These are phyloP conservation scores for Agrotis clavis DNA, from an alignment of 2,888 invertebrate genomes.

Conservation along the genomic window DNA sequence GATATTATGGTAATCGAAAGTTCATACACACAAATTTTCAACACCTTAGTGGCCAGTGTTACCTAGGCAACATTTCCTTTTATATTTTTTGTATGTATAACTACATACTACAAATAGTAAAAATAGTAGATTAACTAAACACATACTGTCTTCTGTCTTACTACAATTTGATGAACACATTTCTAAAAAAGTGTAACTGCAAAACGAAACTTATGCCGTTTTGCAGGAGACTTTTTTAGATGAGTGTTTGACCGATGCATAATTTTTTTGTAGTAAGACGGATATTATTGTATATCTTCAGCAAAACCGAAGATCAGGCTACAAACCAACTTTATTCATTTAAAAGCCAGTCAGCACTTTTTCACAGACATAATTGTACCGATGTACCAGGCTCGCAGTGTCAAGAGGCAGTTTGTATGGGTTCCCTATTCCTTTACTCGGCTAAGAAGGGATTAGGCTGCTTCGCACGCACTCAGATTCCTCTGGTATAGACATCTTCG, in stretches of 20 bases:
- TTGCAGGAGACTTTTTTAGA: too few species aligned
- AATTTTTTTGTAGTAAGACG: too few species aligned
- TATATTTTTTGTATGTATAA: background rate
- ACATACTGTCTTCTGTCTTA: too few species aligned
- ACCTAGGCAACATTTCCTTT: background rate
- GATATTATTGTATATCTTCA: background rate
- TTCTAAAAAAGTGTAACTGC: too few species aligned
- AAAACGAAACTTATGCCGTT: too few species aligned
- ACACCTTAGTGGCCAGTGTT: background rate
- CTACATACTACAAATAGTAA: background rate
- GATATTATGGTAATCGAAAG: too few species aligned
- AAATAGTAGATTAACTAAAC: background rate
- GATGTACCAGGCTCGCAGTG: conserved; percentile 70
- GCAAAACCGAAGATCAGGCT: background rate
- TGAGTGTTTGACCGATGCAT: too few species aligned
- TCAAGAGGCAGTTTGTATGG: conserved; percentile 77
- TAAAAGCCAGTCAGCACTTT: conserved; percentile 37
- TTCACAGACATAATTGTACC: conserved; percentile 49
- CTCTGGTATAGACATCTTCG: conserved; percentile 66
- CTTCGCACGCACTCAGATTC: conserved; percentile 81
- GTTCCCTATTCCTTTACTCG: conserved; percentile 81
- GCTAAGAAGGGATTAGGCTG: conserved; percentile 84
- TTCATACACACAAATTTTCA: background rate
- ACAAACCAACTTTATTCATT: conserved; percentile 6
- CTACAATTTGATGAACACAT: too few species aligned